Conservation (phyloP, 1,140 invertebrate genomes). For the Bombus polaris region DNA sequence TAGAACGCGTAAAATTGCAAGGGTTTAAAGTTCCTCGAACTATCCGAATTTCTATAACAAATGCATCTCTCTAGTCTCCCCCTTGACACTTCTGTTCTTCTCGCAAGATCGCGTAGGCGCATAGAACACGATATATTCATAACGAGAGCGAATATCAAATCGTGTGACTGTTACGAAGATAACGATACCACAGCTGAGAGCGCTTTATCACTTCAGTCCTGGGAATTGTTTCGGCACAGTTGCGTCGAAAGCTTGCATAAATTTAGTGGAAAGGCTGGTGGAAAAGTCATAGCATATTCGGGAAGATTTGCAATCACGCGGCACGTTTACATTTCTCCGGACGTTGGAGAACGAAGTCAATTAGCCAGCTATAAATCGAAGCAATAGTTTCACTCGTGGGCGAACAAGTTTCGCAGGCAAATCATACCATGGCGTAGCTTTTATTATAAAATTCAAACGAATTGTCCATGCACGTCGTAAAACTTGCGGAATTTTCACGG, state of each 20-base stretch:
- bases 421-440: not conserved
- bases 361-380: not conserved
- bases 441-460: not conserved
- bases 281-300: not conserved
- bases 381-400: not conserved
- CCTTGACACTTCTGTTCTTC: not conserved
- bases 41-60: not conserved
- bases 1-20: not conserved
- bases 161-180: constrained; percentile 33
- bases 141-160: constrained; percentile 58
- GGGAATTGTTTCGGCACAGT: constrained; percentile 1
- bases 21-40: not conserved
- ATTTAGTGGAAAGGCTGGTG: not conserved
- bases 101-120: constrained; percentile 53
- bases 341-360: not conserved
- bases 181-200: not conserved
- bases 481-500: not conserved
- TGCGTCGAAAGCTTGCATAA: constrained; percentile 1
- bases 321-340: not conserved
- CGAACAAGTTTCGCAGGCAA: not conserved
- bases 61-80: not conserved
- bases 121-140: constrained; percentile 47
- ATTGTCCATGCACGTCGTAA: not conserved
- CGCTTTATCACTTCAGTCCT: not conserved
- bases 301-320: not conserved